phyloP scores from a whole-genome alignment of 2,113 vertebrate genomes.

The Guaruba guarouba region DNA sequence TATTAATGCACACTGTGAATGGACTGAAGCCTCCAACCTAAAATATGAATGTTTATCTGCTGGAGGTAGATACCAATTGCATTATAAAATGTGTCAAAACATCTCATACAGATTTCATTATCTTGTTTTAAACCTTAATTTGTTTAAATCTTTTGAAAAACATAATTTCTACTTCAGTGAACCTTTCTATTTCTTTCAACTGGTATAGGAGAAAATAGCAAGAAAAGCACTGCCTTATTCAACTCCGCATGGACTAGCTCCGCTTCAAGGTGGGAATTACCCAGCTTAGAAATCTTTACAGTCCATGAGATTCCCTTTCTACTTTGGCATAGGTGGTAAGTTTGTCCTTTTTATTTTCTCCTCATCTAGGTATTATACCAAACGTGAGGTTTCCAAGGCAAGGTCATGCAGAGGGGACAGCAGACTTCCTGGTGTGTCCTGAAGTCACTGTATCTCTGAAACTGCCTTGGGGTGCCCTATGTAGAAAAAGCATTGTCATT shows the following conservation, averaged over 20 bases:
- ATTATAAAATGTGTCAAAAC: background rate
- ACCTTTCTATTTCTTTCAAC: background rate
- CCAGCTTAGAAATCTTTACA: background rate
- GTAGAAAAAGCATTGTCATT: background rate
- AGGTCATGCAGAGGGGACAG: background rate
- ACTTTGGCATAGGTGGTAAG: background rate
- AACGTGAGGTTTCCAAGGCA: background rate
- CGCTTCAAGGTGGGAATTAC: background rate
- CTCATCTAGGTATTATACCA: background rate
- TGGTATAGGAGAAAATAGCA: background rate
- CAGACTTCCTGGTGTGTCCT: background rate
- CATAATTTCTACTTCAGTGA: background rate
- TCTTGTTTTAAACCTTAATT: background rate
- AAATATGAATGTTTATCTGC: background rate
- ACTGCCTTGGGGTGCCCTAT: background rate
- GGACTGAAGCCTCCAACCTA: background rate
- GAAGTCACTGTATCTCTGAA: background rate
- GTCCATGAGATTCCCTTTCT: background rate
- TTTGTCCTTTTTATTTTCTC: background rate
- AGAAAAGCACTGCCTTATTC: background rate
- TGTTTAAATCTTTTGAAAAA: background rate
- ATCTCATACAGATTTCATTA: background rate
- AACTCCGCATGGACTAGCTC: background rate
- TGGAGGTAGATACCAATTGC: background rate
- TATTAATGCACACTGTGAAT: background rate